phyloP scores from a whole-genome alignment of 2,113 vertebrate species.

The Micromys minutus region DNA sequence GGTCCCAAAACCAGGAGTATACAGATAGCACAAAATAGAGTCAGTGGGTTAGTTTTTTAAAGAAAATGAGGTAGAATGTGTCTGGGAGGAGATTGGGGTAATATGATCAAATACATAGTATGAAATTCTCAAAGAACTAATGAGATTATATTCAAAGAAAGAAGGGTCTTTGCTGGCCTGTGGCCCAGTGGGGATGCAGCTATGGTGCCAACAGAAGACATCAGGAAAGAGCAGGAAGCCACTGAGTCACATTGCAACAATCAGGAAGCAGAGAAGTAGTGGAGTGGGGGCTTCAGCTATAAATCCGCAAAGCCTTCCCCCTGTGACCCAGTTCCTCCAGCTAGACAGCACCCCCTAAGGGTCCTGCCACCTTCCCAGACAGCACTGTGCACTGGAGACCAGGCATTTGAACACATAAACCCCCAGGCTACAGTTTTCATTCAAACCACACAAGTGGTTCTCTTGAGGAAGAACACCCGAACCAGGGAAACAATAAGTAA shows the following conservation, averaged over 20 bases:
- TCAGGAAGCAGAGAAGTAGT: background rate
- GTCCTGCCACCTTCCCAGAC: background rate
- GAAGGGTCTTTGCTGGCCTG: background rate
- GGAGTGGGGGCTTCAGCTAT: background rate
- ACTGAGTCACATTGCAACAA: background rate
- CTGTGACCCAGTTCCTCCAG: background rate
- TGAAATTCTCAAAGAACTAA: background rate
- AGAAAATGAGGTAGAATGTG: background rate
- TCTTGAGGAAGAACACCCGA: background rate
- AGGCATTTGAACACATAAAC: background rate
- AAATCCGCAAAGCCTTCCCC: background rate
- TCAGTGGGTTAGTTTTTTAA: background rate
- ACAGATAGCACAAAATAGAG: background rate
- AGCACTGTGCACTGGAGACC: background rate
- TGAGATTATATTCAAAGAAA: background rate
- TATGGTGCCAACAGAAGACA: background rate
- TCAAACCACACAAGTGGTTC: background rate
- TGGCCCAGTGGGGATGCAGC: background rate
- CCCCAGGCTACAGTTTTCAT: background rate
- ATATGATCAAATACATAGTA: background rate
- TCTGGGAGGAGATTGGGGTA: too few relatives aligned
- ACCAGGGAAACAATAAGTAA: background rate
- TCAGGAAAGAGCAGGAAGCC: background rate
- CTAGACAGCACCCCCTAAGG: background rate
- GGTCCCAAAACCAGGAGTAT: background rate